Evolutionary conservation across 2,113 vertebrate genomes (phyloP).

Genomic region (Trematocara zebra): DNA sequence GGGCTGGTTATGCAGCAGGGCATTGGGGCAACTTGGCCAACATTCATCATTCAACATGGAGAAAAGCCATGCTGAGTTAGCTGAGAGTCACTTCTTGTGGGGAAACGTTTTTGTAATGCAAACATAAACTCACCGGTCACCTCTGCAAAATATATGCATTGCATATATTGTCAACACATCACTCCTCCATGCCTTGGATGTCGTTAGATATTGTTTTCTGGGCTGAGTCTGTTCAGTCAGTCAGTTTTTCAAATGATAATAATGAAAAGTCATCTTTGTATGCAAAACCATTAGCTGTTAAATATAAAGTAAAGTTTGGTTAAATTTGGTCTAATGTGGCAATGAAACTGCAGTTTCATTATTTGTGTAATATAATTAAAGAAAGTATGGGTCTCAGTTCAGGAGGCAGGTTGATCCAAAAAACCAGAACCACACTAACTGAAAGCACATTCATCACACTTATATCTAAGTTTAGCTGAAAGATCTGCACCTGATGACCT

Average conservation of each 20-base stretch:
- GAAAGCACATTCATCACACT: background rate
- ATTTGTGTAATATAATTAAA: background rate
- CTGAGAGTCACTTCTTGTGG: background rate
- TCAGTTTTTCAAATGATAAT: background rate
- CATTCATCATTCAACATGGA: background rate
- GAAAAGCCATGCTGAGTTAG: background rate
- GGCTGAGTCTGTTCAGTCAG: background rate
- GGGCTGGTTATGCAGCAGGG: slow-evolving; percentile 23
- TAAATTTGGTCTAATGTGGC: background rate
- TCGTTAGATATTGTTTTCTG: background rate
- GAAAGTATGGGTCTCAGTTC: background rate
- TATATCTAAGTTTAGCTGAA: background rate
- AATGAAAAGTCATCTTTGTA: background rate
- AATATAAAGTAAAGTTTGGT: background rate
- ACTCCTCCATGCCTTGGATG: background rate
- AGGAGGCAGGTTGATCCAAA: background rate
- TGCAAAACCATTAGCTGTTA: background rate
- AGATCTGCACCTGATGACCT: background rate
- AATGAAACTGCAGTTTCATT: background rate
- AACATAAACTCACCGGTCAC: background rate
- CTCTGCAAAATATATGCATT: background rate
- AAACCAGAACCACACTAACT: background rate
- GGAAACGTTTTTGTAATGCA: background rate
- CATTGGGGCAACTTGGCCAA: background rate
- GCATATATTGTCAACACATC: background rate